Percentiles rank a stretch among this genome's conserved stretches.
Conservation (phyloP, 2,888 invertebrate species). For the Euphydryas editha region DNA sequence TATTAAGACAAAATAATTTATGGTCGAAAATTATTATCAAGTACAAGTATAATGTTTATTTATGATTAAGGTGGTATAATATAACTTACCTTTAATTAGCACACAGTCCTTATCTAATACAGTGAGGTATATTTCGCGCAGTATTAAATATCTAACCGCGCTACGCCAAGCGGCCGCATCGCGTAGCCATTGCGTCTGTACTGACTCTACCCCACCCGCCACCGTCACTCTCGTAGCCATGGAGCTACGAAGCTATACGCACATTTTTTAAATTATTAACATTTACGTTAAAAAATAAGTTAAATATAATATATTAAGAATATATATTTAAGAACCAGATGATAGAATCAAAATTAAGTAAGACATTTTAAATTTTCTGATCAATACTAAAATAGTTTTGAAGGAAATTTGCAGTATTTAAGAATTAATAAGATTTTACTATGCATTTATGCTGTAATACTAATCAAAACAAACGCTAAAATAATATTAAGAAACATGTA, state of each 20-base stretch:
- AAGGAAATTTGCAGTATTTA: too few relatives aligned
- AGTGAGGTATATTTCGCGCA: constrained; percentile 15
- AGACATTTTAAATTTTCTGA: too few relatives aligned
- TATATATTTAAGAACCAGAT: too few relatives aligned
- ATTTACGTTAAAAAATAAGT: not conserved
- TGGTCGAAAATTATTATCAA: not conserved
- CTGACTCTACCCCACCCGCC: constrained; percentile 56
- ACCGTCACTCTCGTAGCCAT: constrained; percentile 40
- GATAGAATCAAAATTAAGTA: too few relatives aligned
- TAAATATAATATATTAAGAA: not conserved
- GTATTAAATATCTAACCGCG: constrained; percentile 25
- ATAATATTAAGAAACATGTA: too few relatives aligned
- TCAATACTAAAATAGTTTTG: too few relatives aligned
- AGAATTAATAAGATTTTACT: too few relatives aligned
- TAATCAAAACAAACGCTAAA: too few relatives aligned
- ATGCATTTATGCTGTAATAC: too few relatives aligned
- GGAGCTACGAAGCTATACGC: constrained; percentile 46
- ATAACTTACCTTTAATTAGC: constrained; percentile 24
- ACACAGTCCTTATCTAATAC: constrained; percentile 11
- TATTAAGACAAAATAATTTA: not conserved
- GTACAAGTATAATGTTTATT: not conserved
- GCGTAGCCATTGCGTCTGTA: constrained; percentile 69
- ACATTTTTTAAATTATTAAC: constrained; percentile 10
- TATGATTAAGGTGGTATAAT: too few relatives aligned
- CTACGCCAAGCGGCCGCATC: constrained; percentile 58